Base-by-base conservation (phyloP, 1,140 invertebrate species). In the Zophobas morio region DNA sequence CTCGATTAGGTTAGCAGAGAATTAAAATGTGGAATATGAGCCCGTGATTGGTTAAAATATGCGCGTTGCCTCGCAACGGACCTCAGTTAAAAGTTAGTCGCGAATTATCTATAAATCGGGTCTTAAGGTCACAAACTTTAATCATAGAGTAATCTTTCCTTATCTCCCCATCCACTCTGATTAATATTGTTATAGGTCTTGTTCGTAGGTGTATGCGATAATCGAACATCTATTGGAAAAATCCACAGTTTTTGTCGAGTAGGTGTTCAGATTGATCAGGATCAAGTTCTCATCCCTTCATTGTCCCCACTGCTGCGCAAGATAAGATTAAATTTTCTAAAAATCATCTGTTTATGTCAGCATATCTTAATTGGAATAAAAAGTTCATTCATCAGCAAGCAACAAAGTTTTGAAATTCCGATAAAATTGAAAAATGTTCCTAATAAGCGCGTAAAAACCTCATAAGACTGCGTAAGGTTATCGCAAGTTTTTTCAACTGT, bases 101-200 rank as follows among this genome's bases (percentile, higher is more conserved):
- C 20, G 20, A 20, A 20, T 20, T 20, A 20, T 20, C 20, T 20
- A 20, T 20, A 20, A 20, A 20, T 20, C 33, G 34, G 56, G 56
- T 73, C 40, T 46, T 73, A 56, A 73, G 51, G 71, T 73, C 71
- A 73, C 51, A 73, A 73, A 54, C 71, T 51, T 73, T 53, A 40
- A 56, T 73, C 49, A 47, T 33, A 73, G 4, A 54, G 33, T 42
- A 20, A 20, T 37, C 35, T 51, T 32, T 46, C 36, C 42, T 32
- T 72, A 6, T 53, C 51, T 49, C 42, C 34, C 47, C 66, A 35
- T 37, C 70, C 42, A 53, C n/a, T 72, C 51, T 54, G 40, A 53
- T 56, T 40, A 49, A 72, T 49, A 36, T 72, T 72, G 51, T 51
- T 72, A 53, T 72, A 72, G 63, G 63, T 70, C 70, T 51, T 39